Conservation (phyloP, 1,140 invertebrate genomes). For the Neuroterus valhalla region DNA sequence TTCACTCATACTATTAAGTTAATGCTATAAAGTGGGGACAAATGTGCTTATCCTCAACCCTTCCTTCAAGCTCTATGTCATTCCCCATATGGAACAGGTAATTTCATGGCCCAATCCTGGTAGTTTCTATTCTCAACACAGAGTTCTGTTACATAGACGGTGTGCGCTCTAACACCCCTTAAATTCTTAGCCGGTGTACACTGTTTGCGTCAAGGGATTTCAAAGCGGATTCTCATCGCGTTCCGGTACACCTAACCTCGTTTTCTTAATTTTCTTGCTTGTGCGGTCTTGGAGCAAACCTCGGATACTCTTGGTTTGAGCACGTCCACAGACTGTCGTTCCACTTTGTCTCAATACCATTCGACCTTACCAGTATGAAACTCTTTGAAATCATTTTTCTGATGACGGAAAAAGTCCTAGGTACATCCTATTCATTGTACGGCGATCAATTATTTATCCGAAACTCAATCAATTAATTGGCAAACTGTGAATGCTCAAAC, state of each 20-base stretch:
- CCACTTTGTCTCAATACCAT: neutral
- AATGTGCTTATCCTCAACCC: neutral
- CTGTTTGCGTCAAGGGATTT: constrained; percentile 39
- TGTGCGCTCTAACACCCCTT: neutral
- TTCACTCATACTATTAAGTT: no score
- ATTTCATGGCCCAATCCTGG: constrained; percentile 14
- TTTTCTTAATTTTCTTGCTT: constrained; percentile 53
- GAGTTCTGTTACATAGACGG: neutral
- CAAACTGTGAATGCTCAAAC: no score
- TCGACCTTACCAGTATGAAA: neutral
- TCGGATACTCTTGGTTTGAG: neutral
- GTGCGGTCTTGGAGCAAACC: neutral
- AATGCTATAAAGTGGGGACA: no score
- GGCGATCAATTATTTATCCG: no score
- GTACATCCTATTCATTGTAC: no score
- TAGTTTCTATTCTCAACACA: neutral
- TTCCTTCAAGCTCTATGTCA: neutral
- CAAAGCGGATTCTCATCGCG: constrained; percentile 46
- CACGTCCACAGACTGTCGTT: neutral
- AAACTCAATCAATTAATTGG: no score
- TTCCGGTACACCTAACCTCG: constrained; percentile 49
- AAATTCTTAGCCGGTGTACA: neutral
- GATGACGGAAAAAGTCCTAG: no score
- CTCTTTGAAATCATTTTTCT: no score
- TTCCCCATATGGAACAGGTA: neutral